Conservation (phyloP, 2,888 invertebrate genomes). For the Ophion ellenae region DNA sequence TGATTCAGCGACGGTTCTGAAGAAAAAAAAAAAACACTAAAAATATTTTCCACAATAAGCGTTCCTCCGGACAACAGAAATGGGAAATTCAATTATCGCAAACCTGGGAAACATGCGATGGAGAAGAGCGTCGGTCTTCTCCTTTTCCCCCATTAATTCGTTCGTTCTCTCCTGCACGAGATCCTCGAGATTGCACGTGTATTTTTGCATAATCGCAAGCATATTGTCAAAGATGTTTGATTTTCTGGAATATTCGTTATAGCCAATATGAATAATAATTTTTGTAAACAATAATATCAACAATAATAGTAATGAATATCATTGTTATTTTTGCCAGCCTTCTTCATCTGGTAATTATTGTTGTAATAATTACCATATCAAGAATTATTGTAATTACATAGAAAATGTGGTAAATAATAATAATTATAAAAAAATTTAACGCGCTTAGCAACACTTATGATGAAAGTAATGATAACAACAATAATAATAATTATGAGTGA, state of each 20-base stretch:
- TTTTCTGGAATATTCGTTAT: conserved; percentile 85
- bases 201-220: conserved; percentile 96
- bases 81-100: conserved; percentile 60
- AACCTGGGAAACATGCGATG: conserved; percentile 95
- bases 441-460: too few species aligned
- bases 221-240: conserved; percentile 95
- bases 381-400: too few species aligned
- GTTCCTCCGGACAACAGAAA: neutral
- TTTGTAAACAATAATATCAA: neutral
- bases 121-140: conserved; percentile 92
- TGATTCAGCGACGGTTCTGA: conserved; percentile 91
- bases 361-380: too few species aligned
- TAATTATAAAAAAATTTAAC: too few species aligned
- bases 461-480: too few species aligned
- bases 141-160: conserved; percentile 92
- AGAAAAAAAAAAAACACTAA: conserved; percentile 63
- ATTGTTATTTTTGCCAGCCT: neutral
- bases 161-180: conserved; percentile 93
- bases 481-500: too few species aligned
- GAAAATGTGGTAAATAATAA: too few species aligned
- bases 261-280: neutral
- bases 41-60: neutral
- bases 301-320: neutral
- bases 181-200: conserved; percentile 93
- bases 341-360: too few species aligned